Evolutionary conservation across 2,113 vertebrate species (phyloP).

Genomic region (Noturus placidus): DNA sequence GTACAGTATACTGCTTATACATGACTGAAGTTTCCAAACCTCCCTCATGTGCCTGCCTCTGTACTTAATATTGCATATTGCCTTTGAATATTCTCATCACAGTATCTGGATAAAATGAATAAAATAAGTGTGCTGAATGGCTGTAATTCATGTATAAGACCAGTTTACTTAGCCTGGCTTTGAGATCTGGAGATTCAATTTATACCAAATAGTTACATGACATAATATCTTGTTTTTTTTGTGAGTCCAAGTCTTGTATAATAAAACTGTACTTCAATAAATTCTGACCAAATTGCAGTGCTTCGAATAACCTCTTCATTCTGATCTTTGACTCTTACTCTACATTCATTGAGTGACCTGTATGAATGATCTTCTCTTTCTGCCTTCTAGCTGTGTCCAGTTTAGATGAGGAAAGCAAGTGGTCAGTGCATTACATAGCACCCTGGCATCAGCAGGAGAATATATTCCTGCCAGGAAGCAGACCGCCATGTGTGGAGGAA

Average conservation of each 20-base stretch:
- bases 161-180: neutral
- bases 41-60: neutral
- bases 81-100: neutral
- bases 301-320: neutral
- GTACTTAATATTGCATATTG: neutral
- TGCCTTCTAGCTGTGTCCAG: constrained; percentile 87
- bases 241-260: neutral
- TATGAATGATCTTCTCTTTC: constrained; percentile 26
- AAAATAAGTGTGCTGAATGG: neutral
- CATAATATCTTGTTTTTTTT: neutral
- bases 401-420: constrained; percentile 95
- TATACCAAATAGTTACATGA: neutral
- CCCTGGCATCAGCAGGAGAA: constrained; percentile 97
- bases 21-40: constrained; percentile 28
- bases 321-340: neutral
- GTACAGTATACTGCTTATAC: neutral
- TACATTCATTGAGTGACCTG: neutral
- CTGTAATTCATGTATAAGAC: neutral
- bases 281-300: neutral
- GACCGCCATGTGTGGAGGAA: constrained; percentile 91
- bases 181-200: neutral
- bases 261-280: neutral
- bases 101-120: neutral
- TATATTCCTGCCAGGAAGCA: constrained; percentile 86
- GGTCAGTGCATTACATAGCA: constrained; percentile 94